Base-by-base conservation (phyloP, 2,888 invertebrate genomes). In the Trachelus troglodyta region DNA sequence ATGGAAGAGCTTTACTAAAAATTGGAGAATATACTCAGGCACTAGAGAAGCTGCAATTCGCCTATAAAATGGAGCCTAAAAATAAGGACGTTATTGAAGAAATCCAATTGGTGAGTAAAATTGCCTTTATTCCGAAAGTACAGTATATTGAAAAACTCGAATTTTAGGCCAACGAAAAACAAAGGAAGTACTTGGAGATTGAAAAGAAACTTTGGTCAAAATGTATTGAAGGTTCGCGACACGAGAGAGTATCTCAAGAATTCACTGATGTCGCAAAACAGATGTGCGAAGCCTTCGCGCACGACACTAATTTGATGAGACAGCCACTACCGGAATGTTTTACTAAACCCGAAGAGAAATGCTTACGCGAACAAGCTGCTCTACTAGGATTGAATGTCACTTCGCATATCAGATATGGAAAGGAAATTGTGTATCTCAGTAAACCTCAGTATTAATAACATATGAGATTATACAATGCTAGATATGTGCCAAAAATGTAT, bases 1-100 rank as follows among this genome's bases (percentile, higher is more conserved):
- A 95, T 90, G 96, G 95, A 0, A 94, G 94, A 85, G 96, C 96
- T 31, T 90, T 96, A 23, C 89, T 93, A 78, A 93, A 93, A 92
- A 92, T 95, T 40, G 93, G 93, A 3, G 93, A 95, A 12, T 96
- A 93, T 87, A 86, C 92, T 11, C 87, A 86, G 40, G 96, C 96
- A 0, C 93, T 94, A 81, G 92, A 91, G 73, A 91, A 92, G 83
- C 89, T 96, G 11, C 91, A 92, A 69, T 90, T 89, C 81, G 95
- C 95, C 1, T 92, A 93, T 37, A 89, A 88, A 75, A 82, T 94
- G 37, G 92, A 93, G 80, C 94, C 95, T 0, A 89, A 92, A 11
- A 94, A 93, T 86, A 86, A 90, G 11, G 93, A 93, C 31, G 93
- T 95, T 34, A 89, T 92, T 35, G 90, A 91, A 4, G 95, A 95